Conservation (phyloP, 2,113 vertebrate genomes). For the Thalassarche chlororhynchos region DNA sequence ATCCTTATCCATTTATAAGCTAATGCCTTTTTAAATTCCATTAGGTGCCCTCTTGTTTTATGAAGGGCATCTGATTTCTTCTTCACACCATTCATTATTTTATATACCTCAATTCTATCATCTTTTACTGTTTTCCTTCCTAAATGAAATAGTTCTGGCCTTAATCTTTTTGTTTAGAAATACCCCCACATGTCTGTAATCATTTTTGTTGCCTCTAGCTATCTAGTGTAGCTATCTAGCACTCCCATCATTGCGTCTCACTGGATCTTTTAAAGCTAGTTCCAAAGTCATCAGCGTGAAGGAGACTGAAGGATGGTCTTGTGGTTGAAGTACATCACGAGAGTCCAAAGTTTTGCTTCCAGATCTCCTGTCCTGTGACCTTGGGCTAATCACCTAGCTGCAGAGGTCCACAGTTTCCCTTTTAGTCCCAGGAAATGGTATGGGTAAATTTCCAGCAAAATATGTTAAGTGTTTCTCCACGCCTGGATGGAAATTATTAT, state of each 20-base stretch:
- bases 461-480: background rate
- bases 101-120: constrained; percentile 18
- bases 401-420: background rate
- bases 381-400: background rate
- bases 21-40: constrained; percentile 18
- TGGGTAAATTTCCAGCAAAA: background rate
- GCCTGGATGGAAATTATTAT: background rate
- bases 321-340: background rate
- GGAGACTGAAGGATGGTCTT: constrained; percentile 25
- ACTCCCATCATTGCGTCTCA: constrained; percentile 41
- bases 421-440: background rate
- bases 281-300: constrained; percentile 55
- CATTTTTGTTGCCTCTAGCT: constrained; percentile 56
- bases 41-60: constrained; percentile 28
- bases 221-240: constrained; percentile 35
- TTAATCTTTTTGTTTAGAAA: constrained; percentile 66
- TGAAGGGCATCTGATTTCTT: constrained; percentile 64
- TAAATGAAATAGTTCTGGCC: constrained; percentile 61
- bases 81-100: constrained; percentile 47
- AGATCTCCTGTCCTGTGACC: background rate
- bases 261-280: constrained; percentile 62
- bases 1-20: background rate
- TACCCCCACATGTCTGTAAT: constrained; percentile 55
- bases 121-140: constrained; percentile 55
- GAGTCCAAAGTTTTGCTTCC: background rate